Conservation (phyloP, 2,888 invertebrate genomes). For the Diadromus collaris region DNA sequence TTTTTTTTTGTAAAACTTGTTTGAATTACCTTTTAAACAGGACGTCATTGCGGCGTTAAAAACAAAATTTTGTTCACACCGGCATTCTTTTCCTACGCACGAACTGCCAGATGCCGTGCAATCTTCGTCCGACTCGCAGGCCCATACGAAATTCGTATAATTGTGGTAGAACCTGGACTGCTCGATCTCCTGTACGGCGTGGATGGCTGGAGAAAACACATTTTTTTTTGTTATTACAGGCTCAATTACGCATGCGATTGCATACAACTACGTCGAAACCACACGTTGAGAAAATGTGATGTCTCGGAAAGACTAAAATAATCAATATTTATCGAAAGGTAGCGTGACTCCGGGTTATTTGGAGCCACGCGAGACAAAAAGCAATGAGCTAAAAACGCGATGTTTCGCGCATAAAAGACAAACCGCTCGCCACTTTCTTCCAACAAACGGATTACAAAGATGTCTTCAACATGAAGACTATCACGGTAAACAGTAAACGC, state of each 20-base stretch:
- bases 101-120: conserved; percentile 62
- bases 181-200: background rate
- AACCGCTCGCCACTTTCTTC: conserved; percentile 38
- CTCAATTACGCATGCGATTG: background rate
- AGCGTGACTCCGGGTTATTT: conserved; percentile 38
- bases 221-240: conserved; percentile 1
- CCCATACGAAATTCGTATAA: conserved; percentile 45
- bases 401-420: conserved; percentile 48
- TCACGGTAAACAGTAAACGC: background rate
- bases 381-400: conserved; percentile 22
- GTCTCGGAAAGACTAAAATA: background rate
- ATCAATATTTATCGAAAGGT: conserved; percentile 53
- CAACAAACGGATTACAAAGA: background rate
- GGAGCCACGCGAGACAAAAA: background rate
- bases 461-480: conserved; percentile 9
- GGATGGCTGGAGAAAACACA: conserved; percentile 8
- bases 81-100: conserved; percentile 65
- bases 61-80: conserved; percentile 64
- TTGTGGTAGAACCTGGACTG: background rate
- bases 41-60: conserved; percentile 64
- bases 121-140: conserved; percentile 57
- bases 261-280: background rate
- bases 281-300: conserved; percentile 4
- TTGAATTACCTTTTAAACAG: conserved; percentile 67
- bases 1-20: background rate